These are phyloP conservation scores for Protobothrops flavoviridis DNA, from an alignment of 2,113 vertebrate genomes.

Conservation along the genomic window DNA sequence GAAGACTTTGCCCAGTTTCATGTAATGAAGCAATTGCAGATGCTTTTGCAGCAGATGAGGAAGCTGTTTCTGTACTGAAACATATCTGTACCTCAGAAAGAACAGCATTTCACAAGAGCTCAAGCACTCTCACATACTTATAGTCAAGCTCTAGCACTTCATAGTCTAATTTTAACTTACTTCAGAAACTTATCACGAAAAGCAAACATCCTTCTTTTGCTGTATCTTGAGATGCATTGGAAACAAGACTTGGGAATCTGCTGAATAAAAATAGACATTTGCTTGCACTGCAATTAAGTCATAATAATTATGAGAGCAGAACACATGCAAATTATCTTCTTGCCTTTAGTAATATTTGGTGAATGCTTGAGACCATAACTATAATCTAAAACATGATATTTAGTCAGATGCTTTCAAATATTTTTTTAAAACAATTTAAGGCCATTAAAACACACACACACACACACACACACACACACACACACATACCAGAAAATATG, in stretches of 20 bases:
- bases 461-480: neutral
- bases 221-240: neutral
- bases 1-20: neutral
- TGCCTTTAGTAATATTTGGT: slow-evolving; percentile 13
- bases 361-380: slow-evolving; percentile 16
- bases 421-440: neutral
- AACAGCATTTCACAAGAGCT: neutral
- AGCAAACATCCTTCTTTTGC: neutral
- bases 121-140: neutral
- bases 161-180: neutral
- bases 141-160: neutral
- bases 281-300: slow-evolving; percentile 19
- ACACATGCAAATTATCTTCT: slow-evolving; percentile 18
- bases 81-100: neutral
- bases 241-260: neutral
- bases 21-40: neutral
- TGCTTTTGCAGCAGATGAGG: neutral
- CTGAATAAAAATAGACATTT: slow-evolving; percentile 10
- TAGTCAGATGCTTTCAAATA: slow-evolving; percentile 13
- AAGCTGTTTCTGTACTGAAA: neutral
- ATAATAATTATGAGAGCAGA: slow-evolving; percentile 17
- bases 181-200: neutral
- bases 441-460: neutral
- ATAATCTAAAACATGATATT: slow-evolving; percentile 8
- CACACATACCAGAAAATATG: neutral